Evolutionary conservation across 2,113 vertebrate genomes (phyloP).

Genomic region (Pteruthius melanotis): DNA sequence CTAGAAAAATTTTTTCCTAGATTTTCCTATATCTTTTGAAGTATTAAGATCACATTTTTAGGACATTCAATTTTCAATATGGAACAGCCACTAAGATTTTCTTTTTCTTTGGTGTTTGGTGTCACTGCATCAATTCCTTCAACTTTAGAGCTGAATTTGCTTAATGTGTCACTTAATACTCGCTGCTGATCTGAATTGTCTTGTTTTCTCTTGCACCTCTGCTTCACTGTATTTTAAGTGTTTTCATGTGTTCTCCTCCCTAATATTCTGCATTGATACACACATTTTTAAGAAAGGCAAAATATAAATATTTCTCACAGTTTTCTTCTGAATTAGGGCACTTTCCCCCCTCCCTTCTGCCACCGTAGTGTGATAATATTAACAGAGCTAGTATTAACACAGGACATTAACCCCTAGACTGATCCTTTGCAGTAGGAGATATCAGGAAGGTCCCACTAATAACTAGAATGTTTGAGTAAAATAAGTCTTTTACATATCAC

Average conservation of each 20-base stretch:
- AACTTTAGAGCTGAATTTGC: background rate
- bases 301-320: background rate
- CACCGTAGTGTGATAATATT: accelerated
- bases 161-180: background rate
- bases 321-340: background rate
- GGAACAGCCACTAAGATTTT: background rate
- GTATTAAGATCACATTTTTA: background rate
- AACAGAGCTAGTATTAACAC: background rate
- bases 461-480: background rate
- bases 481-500: background rate
- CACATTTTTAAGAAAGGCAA: background rate
- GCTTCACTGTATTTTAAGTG: background rate
- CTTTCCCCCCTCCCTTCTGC: background rate
- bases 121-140: background rate
- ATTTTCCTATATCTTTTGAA: background rate
- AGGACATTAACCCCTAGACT: background rate
- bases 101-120: background rate
- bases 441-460: background rate
- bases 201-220: background rate
- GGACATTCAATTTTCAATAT: background rate
- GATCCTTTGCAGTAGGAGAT: background rate
- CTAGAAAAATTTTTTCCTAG: no score
- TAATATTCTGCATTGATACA: background rate
- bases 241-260: background rate
- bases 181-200: background rate